Conservation (phyloP, 2,113 vertebrate genomes). For the Orientallactaga bullata region DNA sequence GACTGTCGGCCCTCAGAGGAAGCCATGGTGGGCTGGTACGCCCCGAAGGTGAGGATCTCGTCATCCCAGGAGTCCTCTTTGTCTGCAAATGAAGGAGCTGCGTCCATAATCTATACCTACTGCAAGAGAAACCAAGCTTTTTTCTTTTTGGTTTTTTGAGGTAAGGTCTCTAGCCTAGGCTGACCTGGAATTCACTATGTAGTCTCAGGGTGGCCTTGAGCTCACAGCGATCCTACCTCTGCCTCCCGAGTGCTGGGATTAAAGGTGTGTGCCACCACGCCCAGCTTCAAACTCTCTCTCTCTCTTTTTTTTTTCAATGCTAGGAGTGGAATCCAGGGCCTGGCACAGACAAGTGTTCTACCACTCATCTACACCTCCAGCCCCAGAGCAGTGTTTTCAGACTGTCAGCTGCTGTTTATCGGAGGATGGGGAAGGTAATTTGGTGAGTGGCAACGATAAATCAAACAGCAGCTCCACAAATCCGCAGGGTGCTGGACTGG, state of each 20-base stretch:
- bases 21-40: slow-evolving; percentile 91
- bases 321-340: background rate
- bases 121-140: background rate
- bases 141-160: background rate
- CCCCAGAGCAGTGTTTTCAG: too few species aligned
- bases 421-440: background rate
- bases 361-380: background rate
- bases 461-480: background rate
- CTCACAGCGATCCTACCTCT: too few species aligned
- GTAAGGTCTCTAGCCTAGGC: too few species aligned
- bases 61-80: slow-evolving; percentile 81
- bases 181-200: too few species aligned
- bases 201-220: too few species aligned
- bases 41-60: slow-evolving; percentile 90
- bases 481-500: too few species aligned
- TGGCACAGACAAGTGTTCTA: background rate
- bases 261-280: too few species aligned
- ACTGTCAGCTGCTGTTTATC: background rate
- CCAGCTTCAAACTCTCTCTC: too few species aligned
- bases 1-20: slow-evolving; percentile 87
- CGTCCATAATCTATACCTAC: background rate
- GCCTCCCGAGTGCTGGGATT: too few species aligned
- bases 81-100: slow-evolving; percentile 76
- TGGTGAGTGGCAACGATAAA: background rate
- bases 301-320: background rate